These are phyloP conservation scores for Drosophila bocqueti DNA, from an alignment of 1,140 invertebrate genomes.

Conservation along the genomic window DNA sequence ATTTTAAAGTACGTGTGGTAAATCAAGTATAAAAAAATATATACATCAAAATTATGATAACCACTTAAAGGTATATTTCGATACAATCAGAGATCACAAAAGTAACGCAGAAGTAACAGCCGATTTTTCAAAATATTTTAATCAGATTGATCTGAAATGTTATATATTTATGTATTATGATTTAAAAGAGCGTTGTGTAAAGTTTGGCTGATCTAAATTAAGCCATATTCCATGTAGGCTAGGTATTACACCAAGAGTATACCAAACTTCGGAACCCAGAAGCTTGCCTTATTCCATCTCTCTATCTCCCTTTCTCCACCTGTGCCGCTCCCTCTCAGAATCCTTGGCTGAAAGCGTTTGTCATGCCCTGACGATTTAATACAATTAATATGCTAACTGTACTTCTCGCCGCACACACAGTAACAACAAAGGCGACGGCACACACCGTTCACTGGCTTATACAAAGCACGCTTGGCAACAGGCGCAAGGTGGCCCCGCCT, in stretches of 20 bases:
- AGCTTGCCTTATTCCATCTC: not conserved
- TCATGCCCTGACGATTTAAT: slow-evolving; percentile 74
- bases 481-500: slow-evolving; percentile 68
- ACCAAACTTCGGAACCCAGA: too few species aligned
- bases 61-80: not conserved
- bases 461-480: slow-evolving; percentile 64
- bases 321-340: not conserved
- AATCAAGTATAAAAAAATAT: not conserved
- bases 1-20: not conserved
- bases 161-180: not conserved
- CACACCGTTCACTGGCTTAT: slow-evolving; percentile 12
- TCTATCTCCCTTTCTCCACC: not conserved
- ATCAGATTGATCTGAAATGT: not conserved
- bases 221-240: not conserved
- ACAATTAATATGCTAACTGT: slow-evolving; percentile 84
- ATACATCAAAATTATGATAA: not conserved
- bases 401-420: slow-evolving; percentile 73
- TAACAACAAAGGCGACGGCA: slow-evolving; percentile 53
- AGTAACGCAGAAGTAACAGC: not conserved
- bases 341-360: slow-evolving; percentile 42
- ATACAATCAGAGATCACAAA: not conserved
- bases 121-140: not conserved
- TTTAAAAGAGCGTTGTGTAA: not conserved
- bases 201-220: not conserved
- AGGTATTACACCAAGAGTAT: not conserved